A percentile compares a stretch with the other conserved stretches of the same genome.
These are phyloP conservation scores for Thamnophis sirtalis DNA, from an alignment of 2,113 vertebrate genomes.

Conservation along the genomic window DNA sequence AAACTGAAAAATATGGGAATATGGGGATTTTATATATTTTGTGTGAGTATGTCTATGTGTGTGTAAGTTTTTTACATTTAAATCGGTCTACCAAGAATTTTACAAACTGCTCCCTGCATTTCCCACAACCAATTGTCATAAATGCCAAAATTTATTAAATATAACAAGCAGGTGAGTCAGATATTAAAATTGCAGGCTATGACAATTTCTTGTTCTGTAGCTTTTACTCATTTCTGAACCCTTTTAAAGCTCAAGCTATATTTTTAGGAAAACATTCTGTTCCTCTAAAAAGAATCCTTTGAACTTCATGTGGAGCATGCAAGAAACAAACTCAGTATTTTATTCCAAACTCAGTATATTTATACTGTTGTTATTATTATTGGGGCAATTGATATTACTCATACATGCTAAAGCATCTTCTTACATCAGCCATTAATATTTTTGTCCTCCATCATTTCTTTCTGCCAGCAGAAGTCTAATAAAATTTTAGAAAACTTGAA, in stretches of 20 bases:
- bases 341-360: background rate
- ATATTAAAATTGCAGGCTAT: background rate
- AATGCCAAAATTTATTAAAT: background rate
- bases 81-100: background rate
- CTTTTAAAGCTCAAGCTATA: background rate
- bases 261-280: background rate
- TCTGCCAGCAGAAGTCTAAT: background rate
- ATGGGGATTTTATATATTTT: background rate
- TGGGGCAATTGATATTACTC: background rate
- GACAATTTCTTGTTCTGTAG: background rate
- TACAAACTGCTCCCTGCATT: background rate
- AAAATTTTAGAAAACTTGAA: background rate
- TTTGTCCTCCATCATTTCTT: background rate
- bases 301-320: background rate
- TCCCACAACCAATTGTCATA: background rate
- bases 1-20: background rate
- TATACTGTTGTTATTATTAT: background rate
- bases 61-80: background rate
- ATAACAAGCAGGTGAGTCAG: background rate
- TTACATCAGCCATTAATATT: background rate
- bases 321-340: background rate
- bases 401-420: background rate
- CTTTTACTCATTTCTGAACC: background rate
- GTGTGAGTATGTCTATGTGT: background rate
- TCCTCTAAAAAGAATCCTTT: background rate